Conservation (phyloP, 64 coral and sea anemone species). For the Platygyra sinensis region DNA sequence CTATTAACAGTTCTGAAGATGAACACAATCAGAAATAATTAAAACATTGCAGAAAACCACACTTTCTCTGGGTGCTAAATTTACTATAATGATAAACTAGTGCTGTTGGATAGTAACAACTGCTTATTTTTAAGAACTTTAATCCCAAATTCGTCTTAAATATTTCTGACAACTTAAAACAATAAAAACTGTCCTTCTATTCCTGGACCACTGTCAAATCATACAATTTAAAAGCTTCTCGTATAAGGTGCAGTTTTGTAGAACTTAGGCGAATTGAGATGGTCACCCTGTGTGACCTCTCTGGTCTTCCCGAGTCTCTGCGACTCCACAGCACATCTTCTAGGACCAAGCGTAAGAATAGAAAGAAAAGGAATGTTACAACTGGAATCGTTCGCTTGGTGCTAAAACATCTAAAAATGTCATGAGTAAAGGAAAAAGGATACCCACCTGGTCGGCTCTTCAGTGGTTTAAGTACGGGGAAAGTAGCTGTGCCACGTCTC, state of each 20-base stretch:
- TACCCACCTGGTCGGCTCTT: not conserved
- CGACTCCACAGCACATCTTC: slow-evolving; percentile 7
- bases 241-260: not conserved
- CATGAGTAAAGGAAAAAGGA: slow-evolving; percentile 1
- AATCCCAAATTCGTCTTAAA: not conserved
- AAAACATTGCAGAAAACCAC: no score
- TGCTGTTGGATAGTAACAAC: no score
- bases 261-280: not conserved
- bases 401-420: not conserved
- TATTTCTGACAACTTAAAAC: not conserved
- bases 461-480: not conserved
- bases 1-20: no score
- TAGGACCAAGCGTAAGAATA: slow-evolving; percentile 13
- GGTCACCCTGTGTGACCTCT: slow-evolving; percentile 6
- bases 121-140: not conserved
- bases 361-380: slow-evolving; percentile 24
- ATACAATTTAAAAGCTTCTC: slow-evolving; percentile 1
- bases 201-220: slow-evolving; percentile 10
- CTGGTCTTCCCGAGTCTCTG: not conserved
- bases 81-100: no score
- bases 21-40: no score
- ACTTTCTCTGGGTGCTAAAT: no score
- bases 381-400: not conserved
- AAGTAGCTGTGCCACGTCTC: slow-evolving; percentile 4
- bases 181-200: not conserved